Evolutionary conservation across 1,140 invertebrate species (phyloP).

Genomic region (Megathymus violae): DNA sequence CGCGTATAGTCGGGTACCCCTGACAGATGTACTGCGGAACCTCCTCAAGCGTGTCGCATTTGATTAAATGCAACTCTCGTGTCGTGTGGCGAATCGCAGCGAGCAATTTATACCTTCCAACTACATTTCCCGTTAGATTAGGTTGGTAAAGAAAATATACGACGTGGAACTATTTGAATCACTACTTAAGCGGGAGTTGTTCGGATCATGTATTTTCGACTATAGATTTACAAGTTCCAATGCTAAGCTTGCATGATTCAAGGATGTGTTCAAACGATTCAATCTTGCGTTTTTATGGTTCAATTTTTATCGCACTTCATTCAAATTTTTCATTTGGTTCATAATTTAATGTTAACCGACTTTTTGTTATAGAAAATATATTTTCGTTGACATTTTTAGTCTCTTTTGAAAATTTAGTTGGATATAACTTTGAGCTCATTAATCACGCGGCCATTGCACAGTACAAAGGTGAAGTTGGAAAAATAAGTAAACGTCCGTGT

Average conservation of each 20-base stretch:
- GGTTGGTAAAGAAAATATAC: slow-evolving; percentile 18
- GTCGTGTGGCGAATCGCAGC: slow-evolving; percentile 34
- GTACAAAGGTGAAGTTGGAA: slow-evolving; percentile 34
- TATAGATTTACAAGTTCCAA: neutral
- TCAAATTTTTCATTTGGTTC: no score
- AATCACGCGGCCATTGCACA: slow-evolving; percentile 32
- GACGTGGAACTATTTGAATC: slow-evolving; percentile 8
- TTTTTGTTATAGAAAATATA: neutral
- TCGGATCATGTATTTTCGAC: neutral
- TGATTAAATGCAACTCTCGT: slow-evolving; percentile 44
- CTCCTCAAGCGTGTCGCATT: slow-evolving; percentile 43
- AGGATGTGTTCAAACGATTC: no score
- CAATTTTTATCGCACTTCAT: no score
- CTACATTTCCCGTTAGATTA: slow-evolving; percentile 16
- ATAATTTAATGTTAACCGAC: no score
- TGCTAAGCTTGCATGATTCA: no score
- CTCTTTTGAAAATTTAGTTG: slow-evolving; percentile 18
- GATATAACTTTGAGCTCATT: slow-evolving; percentile 29
- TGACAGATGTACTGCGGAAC: slow-evolving; percentile 47
- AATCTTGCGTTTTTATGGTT: no score
- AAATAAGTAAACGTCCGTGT: slow-evolving; percentile 30
- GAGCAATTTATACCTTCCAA: slow-evolving; percentile 4
- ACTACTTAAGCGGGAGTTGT: neutral
- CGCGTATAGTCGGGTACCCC: slow-evolving; percentile 1
- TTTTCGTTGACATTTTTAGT: slow-evolving; percentile 10